Conservation (phyloP, 2,888 invertebrate genomes). For the Aporophyla nigra region DNA sequence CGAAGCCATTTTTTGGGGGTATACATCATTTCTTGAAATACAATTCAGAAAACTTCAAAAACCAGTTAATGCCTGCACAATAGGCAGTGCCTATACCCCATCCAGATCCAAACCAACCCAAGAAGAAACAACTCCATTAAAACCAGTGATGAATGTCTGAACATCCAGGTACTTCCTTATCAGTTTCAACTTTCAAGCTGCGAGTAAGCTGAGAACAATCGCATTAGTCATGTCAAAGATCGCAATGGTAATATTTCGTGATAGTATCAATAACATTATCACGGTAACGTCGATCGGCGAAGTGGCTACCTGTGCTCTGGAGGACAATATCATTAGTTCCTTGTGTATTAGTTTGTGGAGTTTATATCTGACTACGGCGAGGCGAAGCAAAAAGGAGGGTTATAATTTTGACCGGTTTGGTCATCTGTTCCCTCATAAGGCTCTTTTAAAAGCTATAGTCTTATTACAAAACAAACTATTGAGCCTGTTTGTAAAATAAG, state of each 20-base stretch:
- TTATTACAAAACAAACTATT: too few species aligned
- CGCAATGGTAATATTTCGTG: conserved; percentile 53
- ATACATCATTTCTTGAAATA: not conserved
- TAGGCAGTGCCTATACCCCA: not conserved
- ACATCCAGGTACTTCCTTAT: conserved; percentile 37
- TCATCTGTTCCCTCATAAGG: too few species aligned
- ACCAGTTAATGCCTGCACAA: not conserved
- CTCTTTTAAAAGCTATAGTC: too few species aligned
- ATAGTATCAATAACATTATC: conserved; percentile 50
- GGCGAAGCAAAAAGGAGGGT: not conserved
- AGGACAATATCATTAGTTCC: conserved; percentile 29
- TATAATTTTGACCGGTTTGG: too few species aligned
- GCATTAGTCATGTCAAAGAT: conserved; percentile 61
- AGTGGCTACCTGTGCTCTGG: conserved; percentile 17
- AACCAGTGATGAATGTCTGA: conserved; percentile 47
- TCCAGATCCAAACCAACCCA: conserved; percentile 11
- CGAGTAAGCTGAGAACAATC: conserved; percentile 44
- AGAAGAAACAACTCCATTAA: conserved; percentile 14
- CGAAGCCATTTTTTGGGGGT: too few species aligned
- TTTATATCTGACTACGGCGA: not conserved
- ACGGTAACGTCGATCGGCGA: conserved; percentile 21
- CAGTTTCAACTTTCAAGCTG: conserved; percentile 46
- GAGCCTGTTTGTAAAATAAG: too few species aligned
- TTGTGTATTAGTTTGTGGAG: not conserved
- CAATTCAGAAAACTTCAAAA: not conserved